phyloP scores from a whole-genome alignment of 2,113 vertebrate genomes.

The Ascaphus truei region DNA sequence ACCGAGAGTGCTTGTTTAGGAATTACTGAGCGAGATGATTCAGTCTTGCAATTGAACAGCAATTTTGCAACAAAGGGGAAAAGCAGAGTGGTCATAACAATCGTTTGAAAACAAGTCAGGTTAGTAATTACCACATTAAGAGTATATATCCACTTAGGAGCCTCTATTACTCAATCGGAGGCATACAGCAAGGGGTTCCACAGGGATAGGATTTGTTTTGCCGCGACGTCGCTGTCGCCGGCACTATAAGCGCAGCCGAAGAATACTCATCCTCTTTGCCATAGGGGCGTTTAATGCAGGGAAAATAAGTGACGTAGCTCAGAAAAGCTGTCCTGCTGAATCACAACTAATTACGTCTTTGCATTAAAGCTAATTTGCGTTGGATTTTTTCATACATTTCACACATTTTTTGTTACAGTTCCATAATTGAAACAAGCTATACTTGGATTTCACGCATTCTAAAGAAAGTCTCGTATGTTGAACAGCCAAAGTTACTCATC shows the following conservation, averaged over 20 bases:
- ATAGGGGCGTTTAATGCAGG: too few species aligned
- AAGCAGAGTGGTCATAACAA: constrained; percentile 52
- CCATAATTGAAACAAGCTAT: constrained; percentile 22
- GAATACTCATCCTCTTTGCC: too few species aligned
- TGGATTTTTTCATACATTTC: constrained; percentile 13
- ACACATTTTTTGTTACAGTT: constrained; percentile 23
- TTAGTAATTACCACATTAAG: constrained; percentile 65
- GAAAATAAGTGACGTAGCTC: too few species aligned
- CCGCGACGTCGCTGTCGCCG: too few species aligned
- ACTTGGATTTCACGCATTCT: constrained; percentile 22
- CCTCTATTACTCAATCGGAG: constrained; percentile 35
- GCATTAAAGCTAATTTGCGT: constrained; percentile 17
- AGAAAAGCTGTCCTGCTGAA: not conserved
- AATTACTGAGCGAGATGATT: constrained; percentile 52
- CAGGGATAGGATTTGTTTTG: not conserved
- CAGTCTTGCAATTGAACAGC: constrained; percentile 64
- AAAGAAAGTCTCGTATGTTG: not conserved
- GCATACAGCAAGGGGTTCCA: constrained; percentile 30
- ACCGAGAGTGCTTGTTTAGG: constrained; percentile 45
- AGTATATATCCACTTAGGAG: constrained; percentile 47
- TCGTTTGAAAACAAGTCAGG: constrained; percentile 62
- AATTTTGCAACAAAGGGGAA: constrained; percentile 57
- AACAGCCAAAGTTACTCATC: constrained; percentile 27
- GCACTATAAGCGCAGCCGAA: too few species aligned
- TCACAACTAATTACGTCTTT: not conserved